A percentile compares a stretch with the other conserved stretches of the same genome.
Evolutionary conservation across 2,797 vertebrate species (phyloP).

Genomic region (Smutsia gigantea): DNA sequence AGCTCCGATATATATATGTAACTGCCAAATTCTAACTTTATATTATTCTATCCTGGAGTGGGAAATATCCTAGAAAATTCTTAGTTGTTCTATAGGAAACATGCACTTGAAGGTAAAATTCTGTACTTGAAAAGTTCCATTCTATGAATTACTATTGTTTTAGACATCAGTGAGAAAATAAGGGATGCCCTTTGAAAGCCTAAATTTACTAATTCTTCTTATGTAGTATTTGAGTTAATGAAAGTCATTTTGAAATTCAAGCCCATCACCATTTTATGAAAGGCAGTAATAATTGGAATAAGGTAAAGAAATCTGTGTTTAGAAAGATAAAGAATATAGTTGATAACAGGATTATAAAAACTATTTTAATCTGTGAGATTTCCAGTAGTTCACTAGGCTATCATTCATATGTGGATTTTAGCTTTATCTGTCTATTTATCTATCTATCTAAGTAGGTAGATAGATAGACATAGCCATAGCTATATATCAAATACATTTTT

Average conservation of each 20-base stretch:
- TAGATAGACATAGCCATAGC: background rate
- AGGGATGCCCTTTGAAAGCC: background rate
- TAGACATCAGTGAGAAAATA: slow-evolving; percentile 25
- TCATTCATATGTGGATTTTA: background rate
- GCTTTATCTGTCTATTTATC: background rate
- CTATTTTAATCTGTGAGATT: slow-evolving; percentile 13
- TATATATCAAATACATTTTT: background rate
- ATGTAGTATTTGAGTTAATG: slow-evolving; percentile 22
- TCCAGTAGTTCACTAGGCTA: background rate
- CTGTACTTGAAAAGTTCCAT: background rate
- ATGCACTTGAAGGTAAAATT: slow-evolving; percentile 11
- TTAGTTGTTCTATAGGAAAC: slow-evolving; percentile 9
- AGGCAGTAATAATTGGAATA: slow-evolving; percentile 12
- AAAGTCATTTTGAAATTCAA: slow-evolving; percentile 54
- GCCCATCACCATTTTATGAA: slow-evolving; percentile 10
- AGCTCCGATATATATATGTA: background rate
- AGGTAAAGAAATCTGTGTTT: slow-evolving; percentile 38
- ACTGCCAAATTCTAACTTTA: slow-evolving; percentile 6
- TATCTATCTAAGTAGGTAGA: background rate
- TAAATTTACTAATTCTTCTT: slow-evolving; percentile 11
- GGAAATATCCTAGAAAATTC: background rate
- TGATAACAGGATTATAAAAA: slow-evolving; percentile 17
- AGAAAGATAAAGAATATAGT: background rate
- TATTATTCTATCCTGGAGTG: background rate
- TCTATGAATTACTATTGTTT: background rate